Conservation (phyloP, 2,113 vertebrate genomes). For the Rhagologus leucostigma region DNA sequence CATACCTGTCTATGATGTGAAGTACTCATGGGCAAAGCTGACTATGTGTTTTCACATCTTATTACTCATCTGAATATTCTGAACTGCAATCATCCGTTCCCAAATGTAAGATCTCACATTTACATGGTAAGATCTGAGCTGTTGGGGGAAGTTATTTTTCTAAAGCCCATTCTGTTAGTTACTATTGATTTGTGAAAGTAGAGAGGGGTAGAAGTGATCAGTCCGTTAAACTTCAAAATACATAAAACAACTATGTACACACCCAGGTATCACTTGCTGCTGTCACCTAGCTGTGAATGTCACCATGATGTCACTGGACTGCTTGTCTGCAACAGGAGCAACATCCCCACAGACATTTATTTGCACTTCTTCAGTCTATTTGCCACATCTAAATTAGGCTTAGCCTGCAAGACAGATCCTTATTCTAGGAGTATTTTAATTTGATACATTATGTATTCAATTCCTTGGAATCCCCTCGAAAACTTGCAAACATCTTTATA, state of each 20-base stretch:
- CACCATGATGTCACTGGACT: neutral
- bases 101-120: neutral
- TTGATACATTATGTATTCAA: neutral
- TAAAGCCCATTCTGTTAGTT: neutral
- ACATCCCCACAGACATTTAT: neutral
- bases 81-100: neutral
- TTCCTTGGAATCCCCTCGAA: neutral
- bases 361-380: neutral
- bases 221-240: neutral
- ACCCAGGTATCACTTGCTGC: neutral
- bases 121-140: neutral
- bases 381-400: neutral
- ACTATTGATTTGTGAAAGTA: neutral
- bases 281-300: neutral
- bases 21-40: neutral
- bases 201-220: neutral
- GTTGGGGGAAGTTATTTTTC: neutral
- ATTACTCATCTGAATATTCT: neutral
- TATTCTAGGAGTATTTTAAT: neutral
- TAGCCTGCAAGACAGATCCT: neutral
- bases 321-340: neutral
- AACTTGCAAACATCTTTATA: neutral
- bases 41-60: neutral
- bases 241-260: neutral
- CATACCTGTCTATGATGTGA: neutral